Percentiles rank a stretch among this genome's conserved stretches.
Evolutionary conservation across 1,140 invertebrate genomes (phyloP).

Genomic region (Drosophila tsacasi): DNA sequence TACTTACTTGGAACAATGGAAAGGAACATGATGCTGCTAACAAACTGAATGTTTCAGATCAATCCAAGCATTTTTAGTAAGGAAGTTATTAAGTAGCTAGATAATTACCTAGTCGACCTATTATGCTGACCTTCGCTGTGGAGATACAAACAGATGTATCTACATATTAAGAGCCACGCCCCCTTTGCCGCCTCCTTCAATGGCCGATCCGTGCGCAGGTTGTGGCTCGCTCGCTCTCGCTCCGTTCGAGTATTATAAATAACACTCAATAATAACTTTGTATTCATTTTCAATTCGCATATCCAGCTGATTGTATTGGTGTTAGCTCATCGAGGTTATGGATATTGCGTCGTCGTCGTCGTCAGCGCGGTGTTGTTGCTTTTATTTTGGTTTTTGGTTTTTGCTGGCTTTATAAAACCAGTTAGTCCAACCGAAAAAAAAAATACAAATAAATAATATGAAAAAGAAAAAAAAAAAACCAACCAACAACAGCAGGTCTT

Average conservation of each 20-base stretch:
- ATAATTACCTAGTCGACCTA: slow-evolving; percentile 3
- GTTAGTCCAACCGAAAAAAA: slow-evolving; percentile 61
- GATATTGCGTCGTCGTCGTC: slow-evolving; percentile 76
- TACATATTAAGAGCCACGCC: slow-evolving; percentile 26
- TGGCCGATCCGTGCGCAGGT: slow-evolving; percentile 62
- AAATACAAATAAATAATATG: slow-evolving; percentile 15
- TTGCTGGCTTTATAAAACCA: slow-evolving; percentile 68
- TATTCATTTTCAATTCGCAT: slow-evolving; percentile 79
- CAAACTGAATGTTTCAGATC: background rate
- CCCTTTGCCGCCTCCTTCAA: slow-evolving; percentile 6
- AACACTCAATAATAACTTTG: slow-evolving; percentile 81
- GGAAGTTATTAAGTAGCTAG: background rate
- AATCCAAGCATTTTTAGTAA: background rate
- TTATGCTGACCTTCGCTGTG: slow-evolving; percentile 20
- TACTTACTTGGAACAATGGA: too few relatives aligned
- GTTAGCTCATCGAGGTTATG: slow-evolving; percentile 83
- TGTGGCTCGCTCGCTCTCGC: slow-evolving; percentile 17
- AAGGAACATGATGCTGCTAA: too few relatives aligned
- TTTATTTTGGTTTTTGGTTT: slow-evolving; percentile 40
- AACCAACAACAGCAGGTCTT: slow-evolving; percentile 61
- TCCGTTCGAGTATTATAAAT: slow-evolving; percentile 61
- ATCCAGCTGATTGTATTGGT: slow-evolving; percentile 65
- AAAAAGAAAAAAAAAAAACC: slow-evolving; percentile 10
- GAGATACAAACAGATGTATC: slow-evolving; percentile 19
- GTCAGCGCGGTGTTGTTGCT: slow-evolving; percentile 44